Percentiles rank a stretch among this genome's conserved stretches.
These are phyloP conservation scores for Zophobas morio DNA, from an alignment of 1,140 invertebrate genomes.

Conservation along the genomic window DNA sequence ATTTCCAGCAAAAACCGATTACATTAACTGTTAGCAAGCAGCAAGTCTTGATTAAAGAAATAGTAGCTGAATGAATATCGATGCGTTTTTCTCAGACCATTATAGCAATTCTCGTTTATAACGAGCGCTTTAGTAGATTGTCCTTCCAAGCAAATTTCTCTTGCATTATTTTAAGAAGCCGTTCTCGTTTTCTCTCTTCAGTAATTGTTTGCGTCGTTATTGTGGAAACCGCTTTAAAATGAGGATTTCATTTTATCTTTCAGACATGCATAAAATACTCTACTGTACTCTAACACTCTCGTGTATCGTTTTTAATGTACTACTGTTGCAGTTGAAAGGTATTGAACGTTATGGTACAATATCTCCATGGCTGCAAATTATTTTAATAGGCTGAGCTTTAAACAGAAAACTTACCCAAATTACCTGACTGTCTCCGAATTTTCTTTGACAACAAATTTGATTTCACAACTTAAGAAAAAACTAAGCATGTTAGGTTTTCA, in stretches of 20 bases:
- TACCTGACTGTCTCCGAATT: background rate
- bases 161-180: conserved; percentile 36
- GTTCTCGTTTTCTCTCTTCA: background rate
- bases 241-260: conserved; percentile 37
- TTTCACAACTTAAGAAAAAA: no score
- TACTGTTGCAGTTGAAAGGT: conserved; percentile 12
- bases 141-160: conserved; percentile 35
- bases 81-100: conserved; percentile 28
- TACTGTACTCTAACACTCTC: conserved; percentile 3
- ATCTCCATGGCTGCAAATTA: conserved; percentile 12
- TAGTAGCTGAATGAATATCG: conserved; percentile 13
- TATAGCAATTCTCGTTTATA: conserved; percentile 30
- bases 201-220: conserved; percentile 40
- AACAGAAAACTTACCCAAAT: conserved; percentile 16
- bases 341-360: conserved; percentile 21
- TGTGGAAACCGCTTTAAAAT: conserved; percentile 24
- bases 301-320: conserved; percentile 36
- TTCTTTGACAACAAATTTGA: no score
- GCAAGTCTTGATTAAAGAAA: conserved; percentile 6
- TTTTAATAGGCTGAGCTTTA: conserved; percentile 21
- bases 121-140: conserved; percentile 35
- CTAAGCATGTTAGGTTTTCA: no score
- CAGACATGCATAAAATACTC: conserved; percentile 29
- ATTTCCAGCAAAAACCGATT: background rate
- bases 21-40: background rate